Percentiles rank a stretch among this genome's conserved stretches.
Conservation (phyloP, 2,797 vertebrate species). For the Argyrosomus regius region DNA sequence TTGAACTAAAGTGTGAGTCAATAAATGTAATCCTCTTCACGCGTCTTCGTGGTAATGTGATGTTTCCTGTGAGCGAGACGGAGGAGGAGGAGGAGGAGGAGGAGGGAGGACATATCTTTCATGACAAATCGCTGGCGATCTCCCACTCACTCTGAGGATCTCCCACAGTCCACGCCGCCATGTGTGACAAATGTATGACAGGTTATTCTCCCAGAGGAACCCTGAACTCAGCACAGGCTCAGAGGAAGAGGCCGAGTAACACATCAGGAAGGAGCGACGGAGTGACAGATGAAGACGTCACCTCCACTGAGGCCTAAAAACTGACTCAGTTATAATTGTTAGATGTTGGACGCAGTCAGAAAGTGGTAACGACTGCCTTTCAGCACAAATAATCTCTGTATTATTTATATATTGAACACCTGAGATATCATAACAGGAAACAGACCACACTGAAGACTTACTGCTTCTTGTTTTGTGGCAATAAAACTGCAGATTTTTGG, state of each 20-base stretch:
- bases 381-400: not conserved
- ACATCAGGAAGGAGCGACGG: constrained; percentile 1
- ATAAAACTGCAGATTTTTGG: no score
- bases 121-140: constrained; percentile 23
- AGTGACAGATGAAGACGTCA: constrained; percentile 22
- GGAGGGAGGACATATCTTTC: constrained; percentile 18
- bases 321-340: not conserved
- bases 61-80: constrained; percentile 36
- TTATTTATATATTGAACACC: not conserved
- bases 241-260: constrained; percentile 1
- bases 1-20: constrained; percentile 23
- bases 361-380: no score
- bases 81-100: constrained; percentile 24
- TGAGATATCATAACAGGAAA: no score
- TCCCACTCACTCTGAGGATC: constrained; percentile 52
- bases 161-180: constrained; percentile 18
- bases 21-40: constrained; percentile 7
- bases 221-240: not conserved
- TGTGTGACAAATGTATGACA: constrained; percentile 55
- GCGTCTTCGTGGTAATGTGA: not conserved
- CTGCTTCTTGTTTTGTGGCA: no score
- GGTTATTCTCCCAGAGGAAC: constrained; percentile 5
- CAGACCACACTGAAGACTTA: not conserved
- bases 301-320: constrained; percentile 13
- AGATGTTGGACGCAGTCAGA: no score